These are phyloP conservation scores for Araneus ventricosus DNA, from an alignment of 1,140 invertebrate species.

Conservation along the genomic window DNA sequence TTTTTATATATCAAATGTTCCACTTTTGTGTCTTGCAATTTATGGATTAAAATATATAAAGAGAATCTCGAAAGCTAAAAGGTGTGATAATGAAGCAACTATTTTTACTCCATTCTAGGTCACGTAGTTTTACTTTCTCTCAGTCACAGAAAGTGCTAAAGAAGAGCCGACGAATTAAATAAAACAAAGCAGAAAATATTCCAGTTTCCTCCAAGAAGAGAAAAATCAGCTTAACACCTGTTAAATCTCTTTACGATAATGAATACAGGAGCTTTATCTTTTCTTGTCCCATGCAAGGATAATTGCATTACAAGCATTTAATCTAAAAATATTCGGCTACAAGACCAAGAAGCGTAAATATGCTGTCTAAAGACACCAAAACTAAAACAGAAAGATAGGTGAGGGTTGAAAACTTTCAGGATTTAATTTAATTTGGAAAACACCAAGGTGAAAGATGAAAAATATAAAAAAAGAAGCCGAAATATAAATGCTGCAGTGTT, in stretches of 20 bases:
- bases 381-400: not conserved
- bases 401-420: not conserved
- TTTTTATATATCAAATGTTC: too few relatives aligned
- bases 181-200: not conserved
- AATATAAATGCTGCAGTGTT: constrained; percentile 10
- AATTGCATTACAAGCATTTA: constrained; percentile 58
- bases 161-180: too few relatives aligned
- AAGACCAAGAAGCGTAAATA: not conserved
- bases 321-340: constrained; percentile 33
- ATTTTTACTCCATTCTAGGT: too few relatives aligned
- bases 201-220: not conserved
- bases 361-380: not conserved
- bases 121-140: too few relatives aligned
- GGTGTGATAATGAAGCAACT: too few relatives aligned
- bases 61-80: too few relatives aligned
- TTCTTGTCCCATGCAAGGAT: not conserved
- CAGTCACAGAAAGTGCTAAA: too few relatives aligned
- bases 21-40: too few relatives aligned
- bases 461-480: not conserved
- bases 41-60: too few relatives aligned
- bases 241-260: constrained; percentile 46
- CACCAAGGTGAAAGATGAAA: not conserved
- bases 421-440: constrained; percentile 52
- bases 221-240: constrained; percentile 1
- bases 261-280: not conserved